Base-by-base conservation (phyloP, 2,797 vertebrate species). In the Anabas testudineus region DNA sequence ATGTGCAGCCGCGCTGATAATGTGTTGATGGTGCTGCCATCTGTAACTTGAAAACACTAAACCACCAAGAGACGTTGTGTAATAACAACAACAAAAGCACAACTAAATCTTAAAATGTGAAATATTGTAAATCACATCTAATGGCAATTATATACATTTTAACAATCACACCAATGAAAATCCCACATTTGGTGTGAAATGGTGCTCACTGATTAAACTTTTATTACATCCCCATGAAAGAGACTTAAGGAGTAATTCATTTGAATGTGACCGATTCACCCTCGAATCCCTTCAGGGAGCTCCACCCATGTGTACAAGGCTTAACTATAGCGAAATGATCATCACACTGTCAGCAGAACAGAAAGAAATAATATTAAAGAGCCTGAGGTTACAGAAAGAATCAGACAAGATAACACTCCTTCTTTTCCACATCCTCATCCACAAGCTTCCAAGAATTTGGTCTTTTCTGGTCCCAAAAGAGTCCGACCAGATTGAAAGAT, bases 251-350 rank as follows among this genome's bases (percentile, higher is more conserved):
- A 43, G 55, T 67, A 42, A 61, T 65, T 82, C 2, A 82, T 76
- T 82, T 45, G 39, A 79, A 86, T 82, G 46, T 78, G 60, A 85
- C 81, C 19, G 30, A 64, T 42, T 86, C 71, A 84, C 55, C 74
- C 71, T 70, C 56, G 51, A 75, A 78, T 80, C 66, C 68, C 72
- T 71, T 71, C 51, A 67, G 74, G 83, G 75, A 59, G 53, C 55
- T 69, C 72, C 76, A 74, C 68, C 82, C 60, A 76, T 64, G 76
- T 79, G 81, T 65, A 69, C 78, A 82, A 83, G 71, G 74, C 59
- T 78, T 74, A 85, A 73, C 68, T 39, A 16, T 30, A 70, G 63
- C 53, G 66, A 71, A 85, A 67, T 8, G 34, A 81, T 79, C 48
- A 65, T 24, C 0, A 13, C 57, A 59, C 22, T 34, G 68, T 87